Conservation (phyloP, 2,113 vertebrate genomes). For the Helogale parvula region DNA sequence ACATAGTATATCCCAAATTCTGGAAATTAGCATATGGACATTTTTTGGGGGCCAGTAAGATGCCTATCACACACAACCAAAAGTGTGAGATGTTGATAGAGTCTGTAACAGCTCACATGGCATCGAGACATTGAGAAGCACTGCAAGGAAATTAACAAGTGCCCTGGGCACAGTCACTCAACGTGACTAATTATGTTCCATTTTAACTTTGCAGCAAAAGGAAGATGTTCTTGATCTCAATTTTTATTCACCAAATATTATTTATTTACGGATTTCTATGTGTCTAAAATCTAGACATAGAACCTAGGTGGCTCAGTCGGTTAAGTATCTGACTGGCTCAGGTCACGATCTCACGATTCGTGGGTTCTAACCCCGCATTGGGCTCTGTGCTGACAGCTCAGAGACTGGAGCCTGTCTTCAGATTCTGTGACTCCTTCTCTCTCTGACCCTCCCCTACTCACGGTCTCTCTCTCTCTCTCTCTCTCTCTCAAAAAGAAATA, state of each 20-base stretch:
- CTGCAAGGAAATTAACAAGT: background rate
- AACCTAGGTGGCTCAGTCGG: no score
- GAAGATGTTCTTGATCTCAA: background rate
- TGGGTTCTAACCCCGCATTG: no score
- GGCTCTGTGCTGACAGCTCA: no score
- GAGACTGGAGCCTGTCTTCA: no score
- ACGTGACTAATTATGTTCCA: background rate
- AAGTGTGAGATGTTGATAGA: background rate
- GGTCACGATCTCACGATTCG: no score
- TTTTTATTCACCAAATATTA: conserved; percentile 51
- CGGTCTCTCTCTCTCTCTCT: no score
- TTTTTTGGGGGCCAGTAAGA: background rate
- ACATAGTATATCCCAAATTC: background rate
- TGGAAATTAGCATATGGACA: background rate
- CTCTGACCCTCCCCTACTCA: no score
- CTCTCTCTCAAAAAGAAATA: no score
- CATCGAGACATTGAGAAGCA: background rate
- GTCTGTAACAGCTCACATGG: background rate
- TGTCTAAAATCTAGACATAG: background rate
- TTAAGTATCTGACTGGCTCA: no score
- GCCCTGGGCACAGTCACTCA: background rate
- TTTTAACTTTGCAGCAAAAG: background rate
- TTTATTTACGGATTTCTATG: conserved; percentile 20
- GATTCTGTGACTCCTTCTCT: no score
- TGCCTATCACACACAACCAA: background rate